Base-by-base conservation (phyloP, 2,797 vertebrate species). In the Onychomys torridus region DNA sequence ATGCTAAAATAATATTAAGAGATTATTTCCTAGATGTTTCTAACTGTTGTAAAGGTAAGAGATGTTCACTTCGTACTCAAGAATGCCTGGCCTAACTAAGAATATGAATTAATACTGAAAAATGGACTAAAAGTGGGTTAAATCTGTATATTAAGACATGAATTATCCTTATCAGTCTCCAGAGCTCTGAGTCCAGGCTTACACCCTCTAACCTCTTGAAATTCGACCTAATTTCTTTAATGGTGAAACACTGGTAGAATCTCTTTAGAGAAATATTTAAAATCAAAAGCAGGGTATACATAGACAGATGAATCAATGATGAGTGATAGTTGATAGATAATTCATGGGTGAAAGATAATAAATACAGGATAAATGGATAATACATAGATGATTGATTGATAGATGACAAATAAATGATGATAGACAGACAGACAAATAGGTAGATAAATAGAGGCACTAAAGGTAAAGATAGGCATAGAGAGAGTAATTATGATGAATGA, bases 1-100 rank as follows among this genome's bases (percentile, higher is more conserved):
- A 49, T 75, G 43, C 29, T 95, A 90, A 88, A 90, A 67, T 67
- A 81, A 84, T 67, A 81, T 90, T 69, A 67, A 84, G 27, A 71
- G 67, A 91, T 9, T 37, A 65, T 19, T 67, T 29, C 3, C 5
- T 55, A 37, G 14, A 2, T 1, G 17, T 1, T 73, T 19, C 23
- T 32, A 92, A 75, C n/a, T 59, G 5, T 32, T 59, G 2, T n/a
- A 77, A 8, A 49, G 13, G 8, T 71, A 0, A 59, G 82, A 87
- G 6, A 2, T 59, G 3, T 65, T 95, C 79, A 67, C 32, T 81
- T 77, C 84, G 12, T 49, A 59, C 81, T 94, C 55, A 57, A 49
- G 40, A 90, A 88, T 52, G 49, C 19, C 9, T 37, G 13, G 9
- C 25, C 23, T 3, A 83, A 19, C 25, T 63, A 61, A 81, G 40